Evolutionary conservation across 2,113 vertebrate species (phyloP).

Genomic region (Crypturellus undulatus): DNA sequence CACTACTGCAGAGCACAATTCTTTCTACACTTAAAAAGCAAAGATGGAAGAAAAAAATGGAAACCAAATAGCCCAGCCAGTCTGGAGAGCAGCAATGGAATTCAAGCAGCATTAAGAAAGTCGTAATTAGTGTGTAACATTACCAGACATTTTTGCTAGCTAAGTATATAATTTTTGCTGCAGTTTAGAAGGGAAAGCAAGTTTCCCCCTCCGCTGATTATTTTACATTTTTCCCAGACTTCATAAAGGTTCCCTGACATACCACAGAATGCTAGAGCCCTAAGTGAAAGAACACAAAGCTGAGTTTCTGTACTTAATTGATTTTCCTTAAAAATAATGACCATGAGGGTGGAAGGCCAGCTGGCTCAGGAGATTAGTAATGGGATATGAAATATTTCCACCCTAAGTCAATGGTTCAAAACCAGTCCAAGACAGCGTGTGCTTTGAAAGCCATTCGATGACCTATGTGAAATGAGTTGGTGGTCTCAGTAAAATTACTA

Average conservation of each 20-base stretch:
- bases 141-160: neutral
- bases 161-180: neutral
- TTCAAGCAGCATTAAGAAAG: neutral
- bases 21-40: neutral
- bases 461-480: neutral
- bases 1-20: neutral
- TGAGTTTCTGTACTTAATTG: slow-evolving; percentile 8
- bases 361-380: neutral
- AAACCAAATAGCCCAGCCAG: neutral
- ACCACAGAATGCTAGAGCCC: neutral
- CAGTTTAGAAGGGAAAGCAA: neutral
- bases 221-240: neutral
- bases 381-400: slow-evolving; percentile 38
- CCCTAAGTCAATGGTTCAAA: neutral
- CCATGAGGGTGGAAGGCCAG: neutral
- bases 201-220: neutral
- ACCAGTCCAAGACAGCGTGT: neutral
- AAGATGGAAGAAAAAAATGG: neutral
- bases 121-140: neutral
- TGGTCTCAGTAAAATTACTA: neutral
- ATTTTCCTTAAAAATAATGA: slow-evolving; percentile 35
- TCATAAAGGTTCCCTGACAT: neutral
- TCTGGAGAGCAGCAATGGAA: neutral
- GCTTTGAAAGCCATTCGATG: neutral
- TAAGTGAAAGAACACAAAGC: slow-evolving; percentile 28